Conservation (phyloP, 2,113 vertebrate species). For the Trachemys scripta region DNA sequence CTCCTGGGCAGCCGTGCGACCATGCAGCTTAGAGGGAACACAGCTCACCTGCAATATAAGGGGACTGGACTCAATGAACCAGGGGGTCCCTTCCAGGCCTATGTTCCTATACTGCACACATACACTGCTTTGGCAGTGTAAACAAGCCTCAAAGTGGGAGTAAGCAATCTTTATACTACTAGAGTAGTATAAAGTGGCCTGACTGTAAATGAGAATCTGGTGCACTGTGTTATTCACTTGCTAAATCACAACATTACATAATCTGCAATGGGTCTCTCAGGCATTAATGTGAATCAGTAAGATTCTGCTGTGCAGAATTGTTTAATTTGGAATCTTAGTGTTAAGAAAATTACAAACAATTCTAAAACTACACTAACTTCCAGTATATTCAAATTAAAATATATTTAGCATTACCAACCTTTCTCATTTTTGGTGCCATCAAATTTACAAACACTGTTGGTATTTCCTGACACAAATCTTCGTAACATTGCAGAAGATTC, state of each 20-base stretch:
- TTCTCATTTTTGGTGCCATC: slow-evolving; percentile 82
- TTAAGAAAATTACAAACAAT: neutral
- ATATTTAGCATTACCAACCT: slow-evolving; percentile 75
- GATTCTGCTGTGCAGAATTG: neutral
- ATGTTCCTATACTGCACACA: neutral
- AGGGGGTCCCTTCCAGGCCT: neutral
- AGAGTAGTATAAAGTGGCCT: neutral
- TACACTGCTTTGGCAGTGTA: neutral
- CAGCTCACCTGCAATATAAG: neutral
- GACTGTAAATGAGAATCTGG: neutral
- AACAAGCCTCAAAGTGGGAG: neutral
- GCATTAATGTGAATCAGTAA: neutral
- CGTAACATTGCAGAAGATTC: slow-evolving; percentile 82
- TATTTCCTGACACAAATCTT: slow-evolving; percentile 80
- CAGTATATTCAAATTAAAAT: neutral
- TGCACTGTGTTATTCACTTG: neutral
- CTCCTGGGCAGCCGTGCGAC: too few species aligned
- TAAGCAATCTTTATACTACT: neutral
- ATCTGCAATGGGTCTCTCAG: neutral
- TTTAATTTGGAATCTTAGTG: neutral
- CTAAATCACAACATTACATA: neutral
- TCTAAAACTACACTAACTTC: neutral
- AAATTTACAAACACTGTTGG: slow-evolving; percentile 80
- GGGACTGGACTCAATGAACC: neutral
- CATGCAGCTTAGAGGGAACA: too few species aligned